Conservation (phyloP, 2,113 vertebrate species). For the Leptosomus discolor region DNA sequence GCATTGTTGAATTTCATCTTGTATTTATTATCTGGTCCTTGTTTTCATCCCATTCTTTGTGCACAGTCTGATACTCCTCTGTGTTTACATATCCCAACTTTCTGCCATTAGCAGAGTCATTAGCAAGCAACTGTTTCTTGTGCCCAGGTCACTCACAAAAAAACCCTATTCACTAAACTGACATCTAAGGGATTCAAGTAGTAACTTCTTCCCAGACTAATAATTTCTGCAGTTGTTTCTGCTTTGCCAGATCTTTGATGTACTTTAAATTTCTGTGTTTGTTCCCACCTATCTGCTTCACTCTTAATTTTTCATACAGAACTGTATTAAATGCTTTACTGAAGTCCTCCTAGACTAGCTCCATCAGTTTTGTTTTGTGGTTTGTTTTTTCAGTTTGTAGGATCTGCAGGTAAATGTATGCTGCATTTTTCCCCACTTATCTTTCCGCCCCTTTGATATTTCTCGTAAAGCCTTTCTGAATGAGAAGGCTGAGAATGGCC, state of each 20-base stretch:
- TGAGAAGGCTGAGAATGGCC: not conserved
- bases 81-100: not conserved
- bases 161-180: not conserved
- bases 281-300: not conserved
- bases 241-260: not conserved
- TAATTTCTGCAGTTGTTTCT: not conserved
- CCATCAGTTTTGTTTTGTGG: not conserved
- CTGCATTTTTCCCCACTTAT: not conserved
- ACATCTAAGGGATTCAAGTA: not conserved
- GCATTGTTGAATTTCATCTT: not conserved
- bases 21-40: not conserved
- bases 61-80: not conserved
- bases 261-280: not conserved
- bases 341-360: not conserved
- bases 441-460: not conserved
- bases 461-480: not conserved
- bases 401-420: not conserved
- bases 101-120: not conserved
- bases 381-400: not conserved
- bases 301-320: not conserved
- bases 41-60: not conserved
- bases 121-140: not conserved
- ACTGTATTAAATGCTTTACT: not conserved
- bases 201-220: not conserved
- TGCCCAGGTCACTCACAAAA: not conserved